Conservation (phyloP, 2,888 invertebrate genomes). For the Chaitophorus viminalis region DNA sequence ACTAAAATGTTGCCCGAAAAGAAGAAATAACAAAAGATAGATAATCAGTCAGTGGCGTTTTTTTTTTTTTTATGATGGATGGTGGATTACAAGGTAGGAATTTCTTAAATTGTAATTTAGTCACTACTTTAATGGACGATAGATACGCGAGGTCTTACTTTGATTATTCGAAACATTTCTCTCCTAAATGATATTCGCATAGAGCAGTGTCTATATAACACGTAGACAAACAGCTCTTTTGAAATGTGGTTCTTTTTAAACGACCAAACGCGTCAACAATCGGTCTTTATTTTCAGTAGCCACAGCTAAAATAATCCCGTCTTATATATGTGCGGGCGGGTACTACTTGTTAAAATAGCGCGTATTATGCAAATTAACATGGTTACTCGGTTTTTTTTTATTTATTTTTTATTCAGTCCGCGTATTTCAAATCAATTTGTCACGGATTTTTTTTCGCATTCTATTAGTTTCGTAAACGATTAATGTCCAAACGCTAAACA, state of each 20-base stretch:
- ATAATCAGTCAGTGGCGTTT: too few relatives aligned
- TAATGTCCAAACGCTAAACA: conserved; percentile 23
- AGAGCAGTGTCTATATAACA: neutral
- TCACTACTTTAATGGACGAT: neutral
- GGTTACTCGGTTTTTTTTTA: conserved; percentile 23
- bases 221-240: neutral
- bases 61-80: too few relatives aligned
- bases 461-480: conserved; percentile 42
- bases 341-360: neutral
- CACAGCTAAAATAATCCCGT: neutral
- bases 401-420: neutral
- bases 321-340: neutral
- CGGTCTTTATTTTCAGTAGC: conserved; percentile 16
- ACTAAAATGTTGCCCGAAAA: too few relatives aligned
- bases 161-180: neutral
- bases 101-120: neutral
- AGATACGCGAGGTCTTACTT: neutral
- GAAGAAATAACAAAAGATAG: too few relatives aligned
- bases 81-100: too few relatives aligned
- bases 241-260: neutral
- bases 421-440: conserved; percentile 31
- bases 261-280: neutral
- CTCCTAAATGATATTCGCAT: neutral
- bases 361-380: conserved; percentile 34
- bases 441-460: conserved; percentile 20